Conservation (phyloP, 1,140 invertebrate species). For the Maconellicoccus hirsutus region DNA sequence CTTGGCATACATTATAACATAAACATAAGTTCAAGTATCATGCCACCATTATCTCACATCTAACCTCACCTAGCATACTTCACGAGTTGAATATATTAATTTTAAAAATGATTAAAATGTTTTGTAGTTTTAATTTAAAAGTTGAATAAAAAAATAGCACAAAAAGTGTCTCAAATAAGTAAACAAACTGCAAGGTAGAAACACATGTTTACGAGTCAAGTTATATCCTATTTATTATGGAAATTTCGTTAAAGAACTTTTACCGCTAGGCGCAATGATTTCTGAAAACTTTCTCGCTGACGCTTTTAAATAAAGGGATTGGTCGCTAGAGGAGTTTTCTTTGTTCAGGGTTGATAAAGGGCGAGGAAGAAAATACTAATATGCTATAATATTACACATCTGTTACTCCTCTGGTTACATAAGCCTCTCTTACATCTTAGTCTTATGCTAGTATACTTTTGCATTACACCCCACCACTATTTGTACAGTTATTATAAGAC, state of each 20-base stretch:
- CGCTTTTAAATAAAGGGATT: neutral
- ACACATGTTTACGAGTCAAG: conserved; percentile 8
- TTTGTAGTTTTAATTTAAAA: neutral
- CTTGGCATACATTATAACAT: too few relatives aligned
- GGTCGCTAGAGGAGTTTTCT: neutral
- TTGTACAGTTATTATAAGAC: conserved; percentile 5
- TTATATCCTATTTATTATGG: conserved; percentile 9
- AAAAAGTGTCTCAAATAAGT: neutral
- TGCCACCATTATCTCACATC: too few relatives aligned
- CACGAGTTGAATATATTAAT: neutral
- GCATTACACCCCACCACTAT: neutral
- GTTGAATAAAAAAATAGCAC: neutral
- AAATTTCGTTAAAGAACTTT: conserved; percentile 4
- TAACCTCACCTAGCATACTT: too few relatives aligned
- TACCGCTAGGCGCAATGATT: conserved; percentile 7
- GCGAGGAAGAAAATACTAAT: neutral
- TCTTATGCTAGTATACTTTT: neutral
- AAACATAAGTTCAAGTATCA: too few relatives aligned
- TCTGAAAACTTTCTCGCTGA: conserved; percentile 7
- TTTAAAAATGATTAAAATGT: neutral
- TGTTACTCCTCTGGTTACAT: conserved; percentile 7
- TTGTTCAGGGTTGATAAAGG: neutral
- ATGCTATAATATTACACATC: conserved; percentile 9
- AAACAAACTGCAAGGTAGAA: conserved; percentile 8
- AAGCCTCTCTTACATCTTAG: conserved; percentile 7